Percentiles rank a stretch among this genome's conserved stretches.
Conservation (phyloP, 2,113 vertebrate species). For the Centropus bengalensis region DNA sequence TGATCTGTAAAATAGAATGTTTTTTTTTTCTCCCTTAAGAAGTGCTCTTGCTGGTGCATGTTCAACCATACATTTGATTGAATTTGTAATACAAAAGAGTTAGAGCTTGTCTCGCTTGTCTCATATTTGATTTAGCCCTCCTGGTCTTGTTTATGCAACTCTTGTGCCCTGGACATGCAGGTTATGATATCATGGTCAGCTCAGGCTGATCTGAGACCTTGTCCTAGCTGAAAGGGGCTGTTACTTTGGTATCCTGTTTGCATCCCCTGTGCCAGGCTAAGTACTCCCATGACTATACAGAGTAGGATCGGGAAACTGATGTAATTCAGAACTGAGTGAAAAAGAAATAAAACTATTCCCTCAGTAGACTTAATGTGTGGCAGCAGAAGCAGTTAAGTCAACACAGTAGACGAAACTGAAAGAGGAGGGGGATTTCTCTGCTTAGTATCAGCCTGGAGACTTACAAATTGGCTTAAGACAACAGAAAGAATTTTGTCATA, state of each 20-base stretch:
- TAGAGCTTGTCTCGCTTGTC: not conserved
- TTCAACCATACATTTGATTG: not conserved
- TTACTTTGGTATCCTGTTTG: constrained; percentile 22
- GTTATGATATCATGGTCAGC: not conserved
- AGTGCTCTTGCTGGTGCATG: not conserved
- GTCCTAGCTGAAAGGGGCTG: not conserved
- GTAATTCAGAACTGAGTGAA: not conserved
- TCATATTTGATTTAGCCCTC: not conserved
- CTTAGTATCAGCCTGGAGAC: not conserved
- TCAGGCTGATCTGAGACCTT: not conserved
- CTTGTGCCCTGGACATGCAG: not conserved
- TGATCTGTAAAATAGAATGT: not conserved
- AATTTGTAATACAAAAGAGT: not conserved
- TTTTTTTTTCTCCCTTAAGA: not conserved
- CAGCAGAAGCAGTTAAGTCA: not conserved
- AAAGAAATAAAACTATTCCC: not conserved
- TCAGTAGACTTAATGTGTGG: not conserved
- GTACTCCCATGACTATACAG: not conserved
- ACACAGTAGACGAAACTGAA: not conserved
- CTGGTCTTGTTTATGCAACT: not conserved
- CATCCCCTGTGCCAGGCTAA: not conserved
- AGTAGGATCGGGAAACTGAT: constrained; percentile 36
- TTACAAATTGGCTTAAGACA: not conserved
- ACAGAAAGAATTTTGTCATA: not conserved
- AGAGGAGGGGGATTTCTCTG: not conserved